Evolutionary conservation across 2,797 vertebrate species (phyloP), one percentile per base, ranked within the genome.

Genomic region (Lophotriccus pileatus): DNA sequence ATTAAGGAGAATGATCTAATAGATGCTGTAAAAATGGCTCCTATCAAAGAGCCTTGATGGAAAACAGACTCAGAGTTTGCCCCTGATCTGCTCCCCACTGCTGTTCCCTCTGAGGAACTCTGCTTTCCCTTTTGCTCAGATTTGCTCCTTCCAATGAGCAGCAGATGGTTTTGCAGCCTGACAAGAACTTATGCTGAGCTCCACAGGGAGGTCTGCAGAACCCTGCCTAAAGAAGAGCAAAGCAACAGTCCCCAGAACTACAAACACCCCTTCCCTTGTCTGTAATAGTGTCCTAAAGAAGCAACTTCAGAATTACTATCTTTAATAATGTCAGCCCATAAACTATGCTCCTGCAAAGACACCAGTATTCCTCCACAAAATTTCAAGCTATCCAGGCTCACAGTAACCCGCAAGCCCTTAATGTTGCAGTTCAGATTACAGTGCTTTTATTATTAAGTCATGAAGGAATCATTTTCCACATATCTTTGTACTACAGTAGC

Each of bases 41-140:
- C 36, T 24, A 23, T 43, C 69, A 72, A 73, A 56, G 5, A 28
- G 20, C 6, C 36, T 39, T 0, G 0, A 62, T 2, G 19, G 49
- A 86, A 89, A 90, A 72, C 32, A 67, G 52, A 39, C 52, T 70
- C 27, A 64, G 70, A 37, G 17, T 49, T 82, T 72, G 32, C 53
- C 70, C 34, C 12, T 18, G 2, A 20, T 49, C 20, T 34, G 19
- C 30, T 41, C 24, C 36, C 59, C 25, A 34, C 7, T 8, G 59
- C 47, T 53, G 3, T n/a, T 75, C 58, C n/a, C 30, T 34, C 12
- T 15, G 13, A 4, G 7, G 30, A 78, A 27, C 25, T 70, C n/a
- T 36, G 24, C 10, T 59, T 50, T 80, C 37, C 43, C 41, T 80
- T 56, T 28, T 39, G 56, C 67, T 69, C 41, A 64, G 23, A 55